Evolutionary conservation across 2,113 vertebrate species (phyloP).

Genomic region (Vireo altiloquus): DNA sequence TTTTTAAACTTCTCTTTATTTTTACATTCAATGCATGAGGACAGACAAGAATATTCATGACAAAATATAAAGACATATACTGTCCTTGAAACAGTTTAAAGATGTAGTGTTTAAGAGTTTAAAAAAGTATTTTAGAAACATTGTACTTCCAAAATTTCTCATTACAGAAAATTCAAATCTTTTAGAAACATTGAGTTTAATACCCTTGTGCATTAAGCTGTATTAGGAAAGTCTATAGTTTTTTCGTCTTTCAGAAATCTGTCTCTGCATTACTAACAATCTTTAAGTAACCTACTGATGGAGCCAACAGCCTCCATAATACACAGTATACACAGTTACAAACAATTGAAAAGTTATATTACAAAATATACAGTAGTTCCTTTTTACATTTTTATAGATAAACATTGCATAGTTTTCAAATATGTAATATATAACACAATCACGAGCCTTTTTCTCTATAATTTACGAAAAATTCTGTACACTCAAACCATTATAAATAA

Average conservation of each 20-base stretch:
- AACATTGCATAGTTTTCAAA: conserved; percentile 56
- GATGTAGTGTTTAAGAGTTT: neutral
- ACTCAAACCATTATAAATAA: conserved; percentile 66
- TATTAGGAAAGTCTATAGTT: neutral
- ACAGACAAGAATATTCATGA: conserved; percentile 6
- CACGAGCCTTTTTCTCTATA: conserved; percentile 19
- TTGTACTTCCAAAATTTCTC: neutral
- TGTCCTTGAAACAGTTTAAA: conserved; percentile 6
- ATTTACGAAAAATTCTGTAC: conserved; percentile 69
- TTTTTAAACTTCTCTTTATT: conserved; percentile 49
- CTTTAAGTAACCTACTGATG: neutral
- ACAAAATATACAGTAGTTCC: conserved; percentile 65
- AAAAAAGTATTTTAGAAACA: conserved; percentile 39
- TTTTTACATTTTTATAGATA: conserved; percentile 60
- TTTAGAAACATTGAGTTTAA: neutral
- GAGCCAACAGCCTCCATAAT: neutral
- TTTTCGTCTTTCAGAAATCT: neutral
- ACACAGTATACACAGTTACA: conserved; percentile 8
- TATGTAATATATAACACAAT: conserved; percentile 42
- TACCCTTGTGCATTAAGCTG: neutral
- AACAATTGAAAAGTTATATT: conserved; percentile 48
- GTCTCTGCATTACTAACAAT: conserved; percentile 1
- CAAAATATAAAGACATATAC: neutral
- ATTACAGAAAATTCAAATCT: conserved; percentile 2
- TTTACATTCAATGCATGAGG: conserved; percentile 25